Conservation (phyloP, 2,113 vertebrate species). For the Psophia crepitans region DNA sequence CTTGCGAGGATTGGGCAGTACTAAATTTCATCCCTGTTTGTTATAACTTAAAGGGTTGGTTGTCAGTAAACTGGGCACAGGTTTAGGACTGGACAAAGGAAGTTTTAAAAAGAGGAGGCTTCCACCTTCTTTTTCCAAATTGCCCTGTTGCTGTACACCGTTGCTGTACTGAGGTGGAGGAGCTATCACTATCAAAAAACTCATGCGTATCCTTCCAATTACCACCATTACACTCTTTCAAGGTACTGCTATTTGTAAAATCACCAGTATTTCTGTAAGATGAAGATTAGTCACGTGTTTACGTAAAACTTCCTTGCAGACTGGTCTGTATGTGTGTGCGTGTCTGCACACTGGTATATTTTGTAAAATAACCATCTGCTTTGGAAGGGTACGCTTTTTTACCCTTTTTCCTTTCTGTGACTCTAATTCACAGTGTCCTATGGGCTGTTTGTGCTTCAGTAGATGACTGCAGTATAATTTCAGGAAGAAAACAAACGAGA, state of each 20-base stretch:
- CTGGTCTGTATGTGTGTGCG: background rate
- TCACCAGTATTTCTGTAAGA: background rate
- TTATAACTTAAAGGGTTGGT: background rate
- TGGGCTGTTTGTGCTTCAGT: background rate
- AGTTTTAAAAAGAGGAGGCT: background rate
- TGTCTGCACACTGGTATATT: background rate
- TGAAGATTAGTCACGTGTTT: background rate
- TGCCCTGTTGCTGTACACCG: background rate
- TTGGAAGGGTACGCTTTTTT: background rate
- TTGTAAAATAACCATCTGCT: background rate
- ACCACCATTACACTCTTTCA: background rate
- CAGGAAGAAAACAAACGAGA: slow-evolving; percentile 33
- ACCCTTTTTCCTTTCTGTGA: background rate
- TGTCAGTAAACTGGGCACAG: background rate
- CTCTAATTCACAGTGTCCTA: background rate
- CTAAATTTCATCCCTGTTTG: background rate
- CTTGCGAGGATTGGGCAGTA: background rate
- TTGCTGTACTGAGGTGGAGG: background rate
- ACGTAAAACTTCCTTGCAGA: background rate
- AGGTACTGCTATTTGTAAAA: background rate
- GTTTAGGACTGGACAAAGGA: background rate
- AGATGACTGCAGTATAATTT: slow-evolving; percentile 13
- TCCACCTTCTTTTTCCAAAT: background rate
- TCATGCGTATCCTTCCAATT: background rate
- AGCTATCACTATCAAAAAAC: background rate